phyloP scores from a whole-genome alignment of 2,113 vertebrate genomes.

The Limanda limanda region DNA sequence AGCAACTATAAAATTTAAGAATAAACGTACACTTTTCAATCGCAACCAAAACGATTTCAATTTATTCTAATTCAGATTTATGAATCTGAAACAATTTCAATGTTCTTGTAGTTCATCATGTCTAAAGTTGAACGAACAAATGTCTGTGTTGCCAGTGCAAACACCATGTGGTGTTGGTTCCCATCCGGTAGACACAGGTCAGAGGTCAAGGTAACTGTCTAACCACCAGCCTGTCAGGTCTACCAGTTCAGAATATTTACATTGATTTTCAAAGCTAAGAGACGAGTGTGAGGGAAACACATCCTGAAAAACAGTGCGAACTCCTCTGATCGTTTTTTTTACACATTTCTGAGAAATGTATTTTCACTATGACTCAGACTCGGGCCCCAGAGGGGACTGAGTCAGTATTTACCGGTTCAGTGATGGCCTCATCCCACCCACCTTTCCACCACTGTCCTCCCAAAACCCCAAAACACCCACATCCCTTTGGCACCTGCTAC shows the following conservation, averaged over 20 bases:
- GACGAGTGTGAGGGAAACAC: background rate
- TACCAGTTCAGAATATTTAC: background rate
- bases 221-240: background rate
- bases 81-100: background rate
- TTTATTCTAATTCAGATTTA: background rate
- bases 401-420: constrained; percentile 53
- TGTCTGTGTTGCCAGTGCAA: background rate
- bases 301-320: background rate
- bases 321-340: background rate
- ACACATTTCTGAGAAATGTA: background rate
- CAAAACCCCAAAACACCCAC: constrained; percentile 60
- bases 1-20: too few species aligned
- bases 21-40: too few species aligned
- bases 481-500: constrained; percentile 69
- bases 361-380: background rate
- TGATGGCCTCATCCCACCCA: constrained; percentile 36
- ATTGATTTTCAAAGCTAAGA: too few species aligned
- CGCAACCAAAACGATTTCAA: background rate
- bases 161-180: background rate
- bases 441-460: constrained; percentile 34
- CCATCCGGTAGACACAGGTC: constrained; percentile 21
- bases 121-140: background rate
- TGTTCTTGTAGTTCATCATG: background rate
- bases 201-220: constrained; percentile 13
- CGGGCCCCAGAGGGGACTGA: constrained; percentile 11